These are phyloP conservation scores for Saguinus imperator DNA, from an alignment of 2,113 vertebrate species.

Conservation along the genomic window DNA sequence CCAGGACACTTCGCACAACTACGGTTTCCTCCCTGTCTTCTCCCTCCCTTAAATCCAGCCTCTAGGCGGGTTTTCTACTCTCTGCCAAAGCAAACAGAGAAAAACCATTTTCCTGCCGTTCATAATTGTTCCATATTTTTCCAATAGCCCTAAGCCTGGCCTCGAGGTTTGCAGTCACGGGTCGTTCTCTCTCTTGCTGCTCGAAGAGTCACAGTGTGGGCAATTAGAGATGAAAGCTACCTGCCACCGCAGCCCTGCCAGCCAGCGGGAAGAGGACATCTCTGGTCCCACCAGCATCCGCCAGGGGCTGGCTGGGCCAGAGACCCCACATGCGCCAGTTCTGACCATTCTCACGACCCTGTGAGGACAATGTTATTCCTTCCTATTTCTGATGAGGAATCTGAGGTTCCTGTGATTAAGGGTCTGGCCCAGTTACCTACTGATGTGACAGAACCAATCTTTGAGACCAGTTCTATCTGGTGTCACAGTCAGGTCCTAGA, in stretches of 20 bases:
- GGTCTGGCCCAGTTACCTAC: neutral
- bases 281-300: neutral
- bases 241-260: neutral
- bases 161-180: accelerated
- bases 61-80: neutral
- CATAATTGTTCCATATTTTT: neutral
- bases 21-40: neutral
- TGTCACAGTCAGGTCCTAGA: neutral
- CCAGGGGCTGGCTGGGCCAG: accelerated
- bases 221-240: neutral
- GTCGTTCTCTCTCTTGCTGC: neutral
- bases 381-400: neutral
- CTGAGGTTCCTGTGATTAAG: neutral
- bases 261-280: accelerated
- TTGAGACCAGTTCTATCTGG: neutral
- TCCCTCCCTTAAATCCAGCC: neutral
- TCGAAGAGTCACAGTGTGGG: neutral
- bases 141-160: accelerated
- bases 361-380: no score
- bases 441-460: no score
- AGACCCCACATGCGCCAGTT: accelerated
- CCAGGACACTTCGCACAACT: accelerated
- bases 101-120: neutral
- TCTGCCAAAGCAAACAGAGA: neutral
- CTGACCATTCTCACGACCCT: neutral